Base-by-base conservation (phyloP, 1,140 invertebrate genomes). In the Eueides isabella region DNA sequence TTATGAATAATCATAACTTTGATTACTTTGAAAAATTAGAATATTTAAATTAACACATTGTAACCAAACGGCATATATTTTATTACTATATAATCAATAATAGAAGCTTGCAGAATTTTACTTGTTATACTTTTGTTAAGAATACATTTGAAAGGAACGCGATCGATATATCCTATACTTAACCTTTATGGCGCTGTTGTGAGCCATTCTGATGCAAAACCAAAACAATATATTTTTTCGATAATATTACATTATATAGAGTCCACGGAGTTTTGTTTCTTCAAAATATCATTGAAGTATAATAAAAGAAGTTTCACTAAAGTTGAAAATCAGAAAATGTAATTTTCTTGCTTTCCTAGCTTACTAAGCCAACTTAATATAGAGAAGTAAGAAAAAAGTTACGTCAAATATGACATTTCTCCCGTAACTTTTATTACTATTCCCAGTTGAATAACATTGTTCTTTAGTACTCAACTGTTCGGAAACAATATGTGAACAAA, bases 401-500 rank as follows among this genome's bases (percentile, higher is more conserved):
- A 44, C 5, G 16, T 3, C 12, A 55, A 26, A 55, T 55, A 55
- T 26, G 48, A 11, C 7, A 55, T 55, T 23, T 55, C 19, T 9
- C 11, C 2, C 23, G 19, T 23, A 55, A 12, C 11, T 23, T 75
- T 75, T 71, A 75, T 75, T 62, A 66, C 64, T 67, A 44, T 62
- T 14, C 26, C 64, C 48, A 63, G 74, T 75, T 6, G 44, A 61
- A 71, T 71, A 75, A 71, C 68, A 71, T 75, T 66, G 61, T 19
- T 67, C 14, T 67, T 38, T 41, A 67, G 44, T 61, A 62, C 65
- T 35, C 61, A 35, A 71, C 67, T 69, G 71, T 76, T 77, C 38
- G 67, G 66, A 72, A 79, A 77, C 75, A 82, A 80, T 80, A 80
- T 81, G 74, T 65, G 64, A 75, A 63, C 72, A 74, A 81, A 84